phyloP scores from a whole-genome alignment of 1,140 invertebrate species.

The Atta cephalotes region DNA sequence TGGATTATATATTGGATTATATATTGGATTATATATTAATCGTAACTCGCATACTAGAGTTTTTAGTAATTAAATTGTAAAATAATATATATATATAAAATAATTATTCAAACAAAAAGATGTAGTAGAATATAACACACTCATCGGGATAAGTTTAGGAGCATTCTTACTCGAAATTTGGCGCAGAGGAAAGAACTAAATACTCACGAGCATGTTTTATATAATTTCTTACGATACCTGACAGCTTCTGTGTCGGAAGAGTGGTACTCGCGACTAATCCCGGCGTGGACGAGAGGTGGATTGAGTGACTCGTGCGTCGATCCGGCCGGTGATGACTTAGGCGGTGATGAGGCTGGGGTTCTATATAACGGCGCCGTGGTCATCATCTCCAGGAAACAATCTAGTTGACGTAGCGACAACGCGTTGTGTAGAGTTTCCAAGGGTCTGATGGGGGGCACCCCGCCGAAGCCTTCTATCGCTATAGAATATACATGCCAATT shows the following conservation, averaged over 20 bases:
- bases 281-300: constrained; percentile 78
- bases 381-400: constrained; percentile 94
- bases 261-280: constrained; percentile 83
- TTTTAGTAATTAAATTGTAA: background rate
- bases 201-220: constrained; percentile 84
- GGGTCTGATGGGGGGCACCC: constrained; percentile 96
- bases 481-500: constrained; percentile 4
- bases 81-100: background rate
- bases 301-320: constrained; percentile 78
- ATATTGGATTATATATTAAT: background rate
- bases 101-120: background rate
- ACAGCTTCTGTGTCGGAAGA: constrained; percentile 84
- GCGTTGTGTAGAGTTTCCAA: constrained; percentile 98
- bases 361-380: constrained; percentile 90
- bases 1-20: background rate
- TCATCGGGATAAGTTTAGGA: background rate
- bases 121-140: background rate
- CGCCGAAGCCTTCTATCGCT: constrained; percentile 94
- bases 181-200: constrained; percentile 45
- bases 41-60: background rate
- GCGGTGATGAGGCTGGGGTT: constrained; percentile 91
- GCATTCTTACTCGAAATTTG: background rate
- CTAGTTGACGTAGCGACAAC: constrained; percentile 95
- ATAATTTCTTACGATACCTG: constrained; percentile 81
- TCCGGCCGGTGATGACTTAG: constrained; percentile 87